phyloP scores from a whole-genome alignment of 2,113 vertebrate species.

The Gobio gobio region DNA sequence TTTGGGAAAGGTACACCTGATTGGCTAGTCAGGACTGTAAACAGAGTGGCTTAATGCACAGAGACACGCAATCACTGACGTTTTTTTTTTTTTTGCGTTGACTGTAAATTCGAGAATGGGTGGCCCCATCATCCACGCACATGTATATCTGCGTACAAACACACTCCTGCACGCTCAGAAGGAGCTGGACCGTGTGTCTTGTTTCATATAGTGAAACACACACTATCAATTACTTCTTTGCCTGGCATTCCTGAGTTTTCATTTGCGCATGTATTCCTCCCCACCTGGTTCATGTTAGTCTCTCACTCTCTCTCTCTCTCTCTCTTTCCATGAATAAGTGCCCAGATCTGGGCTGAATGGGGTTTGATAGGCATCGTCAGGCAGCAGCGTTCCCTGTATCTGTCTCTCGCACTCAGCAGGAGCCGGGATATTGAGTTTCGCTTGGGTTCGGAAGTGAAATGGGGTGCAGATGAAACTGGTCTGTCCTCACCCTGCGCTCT shows the following conservation, averaged over 20 bases:
- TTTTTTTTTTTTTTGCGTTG: not conserved
- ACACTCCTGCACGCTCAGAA: not conserved
- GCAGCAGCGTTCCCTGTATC: conserved; percentile 30
- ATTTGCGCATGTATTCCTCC: conserved; percentile 44
- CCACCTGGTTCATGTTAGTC: conserved; percentile 27
- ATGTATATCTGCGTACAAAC: conserved; percentile 9
- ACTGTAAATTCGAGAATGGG: not conserved
- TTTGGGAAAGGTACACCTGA: not conserved
- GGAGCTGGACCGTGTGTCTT: conserved; percentile 24
- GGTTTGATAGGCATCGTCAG: conserved; percentile 42
- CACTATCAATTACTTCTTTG: conserved; percentile 45
- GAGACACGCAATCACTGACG: not conserved
- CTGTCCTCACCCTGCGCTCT: conserved; percentile 17
- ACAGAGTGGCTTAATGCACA: not conserved
- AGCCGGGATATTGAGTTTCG: conserved; percentile 58
- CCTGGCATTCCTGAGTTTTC: conserved; percentile 15
- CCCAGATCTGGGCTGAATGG: conserved; percentile 42
- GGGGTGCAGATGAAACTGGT: conserved; percentile 45
- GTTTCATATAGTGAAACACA: conserved; percentile 33
- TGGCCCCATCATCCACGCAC: not conserved
- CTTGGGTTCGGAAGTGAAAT: conserved; percentile 58
- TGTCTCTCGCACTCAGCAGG: conserved; percentile 50
- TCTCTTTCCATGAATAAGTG: conserved; percentile 39
- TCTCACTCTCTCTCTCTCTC: not conserved
- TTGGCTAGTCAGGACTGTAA: conserved; percentile 3